phyloP scores from a whole-genome alignment of 2,113 vertebrate species.

The Irena cyanogastra region DNA sequence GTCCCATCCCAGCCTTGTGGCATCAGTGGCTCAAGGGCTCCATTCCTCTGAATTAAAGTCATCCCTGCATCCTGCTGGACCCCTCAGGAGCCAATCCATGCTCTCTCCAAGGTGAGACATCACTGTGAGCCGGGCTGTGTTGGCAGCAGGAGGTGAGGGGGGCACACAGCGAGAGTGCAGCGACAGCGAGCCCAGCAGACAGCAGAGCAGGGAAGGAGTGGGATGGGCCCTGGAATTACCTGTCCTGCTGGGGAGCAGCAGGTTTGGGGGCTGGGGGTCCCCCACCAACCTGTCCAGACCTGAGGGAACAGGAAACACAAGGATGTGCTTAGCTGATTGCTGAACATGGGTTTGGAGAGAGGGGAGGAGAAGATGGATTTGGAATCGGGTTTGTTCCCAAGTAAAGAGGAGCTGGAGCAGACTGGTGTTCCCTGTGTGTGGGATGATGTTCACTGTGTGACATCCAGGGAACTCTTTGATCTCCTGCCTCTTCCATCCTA shows the following conservation, averaged over 20 bases:
- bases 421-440: background rate
- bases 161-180: background rate
- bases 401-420: background rate
- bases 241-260: background rate
- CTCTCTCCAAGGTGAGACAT: background rate
- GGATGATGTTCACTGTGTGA: background rate
- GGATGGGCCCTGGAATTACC: background rate
- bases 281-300: background rate
- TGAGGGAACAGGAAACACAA: background rate
- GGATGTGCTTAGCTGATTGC: background rate
- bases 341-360: background rate
- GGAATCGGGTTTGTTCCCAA: background rate
- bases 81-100: background rate
- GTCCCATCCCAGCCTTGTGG: background rate
- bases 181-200: accelerated
- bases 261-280: background rate
- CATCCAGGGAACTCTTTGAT: background rate
- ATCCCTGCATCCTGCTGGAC: background rate
- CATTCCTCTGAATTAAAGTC: no score
- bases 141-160: background rate
- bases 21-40: background rate
- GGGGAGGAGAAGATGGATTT: background rate
- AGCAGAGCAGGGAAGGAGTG: background rate
- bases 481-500: background rate
- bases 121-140: background rate